Base-by-base conservation (phyloP, 53 echinoderm and acorn worm genomes). In the Patiria pectinifera region DNA sequence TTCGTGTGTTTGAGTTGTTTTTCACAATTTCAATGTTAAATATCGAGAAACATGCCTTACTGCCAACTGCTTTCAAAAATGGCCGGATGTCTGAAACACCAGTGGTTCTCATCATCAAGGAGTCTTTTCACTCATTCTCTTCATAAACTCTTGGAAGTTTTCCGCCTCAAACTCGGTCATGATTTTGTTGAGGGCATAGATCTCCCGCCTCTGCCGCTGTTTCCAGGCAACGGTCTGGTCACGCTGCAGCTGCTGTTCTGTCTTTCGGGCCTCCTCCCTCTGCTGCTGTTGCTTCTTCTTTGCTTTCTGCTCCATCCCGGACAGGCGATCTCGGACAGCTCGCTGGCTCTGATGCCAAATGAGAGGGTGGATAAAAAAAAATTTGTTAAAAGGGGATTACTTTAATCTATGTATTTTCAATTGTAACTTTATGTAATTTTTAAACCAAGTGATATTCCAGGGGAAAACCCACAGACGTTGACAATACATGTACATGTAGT, bases 111-210 rank as follows among this genome's bases (percentile, higher is more conserved):
- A 14, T 19, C 47, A 12, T 83, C 83, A 83, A 45, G 83, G 83
- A 25, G 83, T 60, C 25, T 83, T 83, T 24, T 58, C 83, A 11
- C 83, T 83, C 60, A 60, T 92, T 11, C 59, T 85, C 53, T 94
- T 86, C 74, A 95, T 92, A 90, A 96, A 99, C 58, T 92, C 80
- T 48, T 82, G 77, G 74, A 97, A 99, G 83, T 99, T 93, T 2
- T 81, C 66, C 49, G 93, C 66, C 83, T 99, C 99, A 43, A 95
- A 92, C 49, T 97, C 94, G 69, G 97, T 99, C 99, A 99, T 99
- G 89, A 97, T 86, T 86, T 99, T 97, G 82, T 99, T 99, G 16
- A 99, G 96, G 18, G 99, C 99, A 59, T 99, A 99, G 53, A 99
- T 95, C 91, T 99, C 96, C 59, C 89, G 97, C 13, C 99, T 86